Percentiles rank a stretch among this genome's conserved stretches.
These are phyloP conservation scores for Anorthoa munda DNA, from an alignment of 2,888 invertebrate species.

Conservation along the genomic window DNA sequence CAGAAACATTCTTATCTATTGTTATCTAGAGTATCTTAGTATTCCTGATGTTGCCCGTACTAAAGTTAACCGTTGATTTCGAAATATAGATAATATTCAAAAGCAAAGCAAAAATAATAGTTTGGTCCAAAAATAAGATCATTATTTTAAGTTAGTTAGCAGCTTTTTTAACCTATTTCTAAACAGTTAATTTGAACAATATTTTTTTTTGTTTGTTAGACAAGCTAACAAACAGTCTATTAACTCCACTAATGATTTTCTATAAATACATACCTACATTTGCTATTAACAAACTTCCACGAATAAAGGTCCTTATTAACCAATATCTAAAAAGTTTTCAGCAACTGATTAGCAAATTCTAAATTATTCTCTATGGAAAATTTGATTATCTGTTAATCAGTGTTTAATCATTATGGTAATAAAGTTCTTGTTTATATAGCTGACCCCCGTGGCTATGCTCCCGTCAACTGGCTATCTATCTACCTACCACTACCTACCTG, in stretches of 20 bases:
- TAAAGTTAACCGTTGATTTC: background rate
- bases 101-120: background rate
- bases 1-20: slow-evolving; percentile 23
- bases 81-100: background rate
- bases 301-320: background rate
- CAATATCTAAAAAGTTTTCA: too few relatives aligned
- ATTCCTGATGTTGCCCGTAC: background rate
- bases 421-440: too few relatives aligned
- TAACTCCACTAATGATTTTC: too few relatives aligned
- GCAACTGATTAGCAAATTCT: too few relatives aligned
- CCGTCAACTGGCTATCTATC: too few relatives aligned
- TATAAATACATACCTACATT: too few relatives aligned
- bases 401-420: too few relatives aligned
- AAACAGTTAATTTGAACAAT: background rate
- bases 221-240: too few relatives aligned
- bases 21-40: slow-evolving; percentile 24
- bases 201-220: background rate
- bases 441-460: too few relatives aligned
- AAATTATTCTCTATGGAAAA: too few relatives aligned
- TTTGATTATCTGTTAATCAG: too few relatives aligned
- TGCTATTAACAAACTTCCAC: background rate
- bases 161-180: background rate
- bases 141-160: background rate
- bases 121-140: background rate
- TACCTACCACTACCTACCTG: too few relatives aligned